Base-by-base conservation (phyloP, 1,140 invertebrate genomes). In the Neelides sp. region DNA sequence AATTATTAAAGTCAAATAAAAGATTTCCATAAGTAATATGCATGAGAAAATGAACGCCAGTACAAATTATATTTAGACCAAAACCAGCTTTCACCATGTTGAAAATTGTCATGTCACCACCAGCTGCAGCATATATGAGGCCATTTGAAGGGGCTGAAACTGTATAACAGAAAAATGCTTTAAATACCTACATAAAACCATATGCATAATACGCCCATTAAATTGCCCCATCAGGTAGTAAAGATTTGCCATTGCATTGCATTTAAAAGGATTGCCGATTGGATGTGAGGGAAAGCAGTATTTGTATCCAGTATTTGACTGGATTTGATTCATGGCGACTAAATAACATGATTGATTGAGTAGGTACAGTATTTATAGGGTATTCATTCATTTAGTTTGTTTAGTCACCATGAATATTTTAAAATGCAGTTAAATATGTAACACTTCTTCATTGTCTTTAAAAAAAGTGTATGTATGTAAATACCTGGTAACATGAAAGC, bases 91-190 rank as follows among this genome's bases (percentile, higher is more conserved):
- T 54, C 2, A 58, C 30, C 57, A 58, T 58, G 28, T 58, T 52
- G 20, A 54, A 30, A 23, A 55, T 58, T 3, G 13, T 49, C 26
- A 89, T 85, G 53, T 78, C 57, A 2, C 48, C 57, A 23, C 30
- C 48, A 4, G 32, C 56, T n/a, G 48, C 48, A 0, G 37, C 42
- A 26, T 49, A 58, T 4, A 58, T 50, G 4, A 96, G 85, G 1
- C 91, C 90, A 69, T 95, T 96, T 17, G 91, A 89, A 3, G 90
- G 88, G 1, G 82, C 83, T 17, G 79, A 78, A 1, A 91, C 85
- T 41, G 10, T 15, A 40, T 13, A 48, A n/a, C n/a, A 15, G n/a
- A n/a, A n/a, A n/a, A 12, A 48, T 12, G 3, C 15, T 10, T 19
- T 8, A 22, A 24, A 36, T 45, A 30, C 32, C 19, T 8, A n/a